A percentile compares a stretch with the other conserved stretches of the same genome.
phyloP scores from a whole-genome alignment of 2,888 invertebrate species.

The Cantharis rufa region DNA sequence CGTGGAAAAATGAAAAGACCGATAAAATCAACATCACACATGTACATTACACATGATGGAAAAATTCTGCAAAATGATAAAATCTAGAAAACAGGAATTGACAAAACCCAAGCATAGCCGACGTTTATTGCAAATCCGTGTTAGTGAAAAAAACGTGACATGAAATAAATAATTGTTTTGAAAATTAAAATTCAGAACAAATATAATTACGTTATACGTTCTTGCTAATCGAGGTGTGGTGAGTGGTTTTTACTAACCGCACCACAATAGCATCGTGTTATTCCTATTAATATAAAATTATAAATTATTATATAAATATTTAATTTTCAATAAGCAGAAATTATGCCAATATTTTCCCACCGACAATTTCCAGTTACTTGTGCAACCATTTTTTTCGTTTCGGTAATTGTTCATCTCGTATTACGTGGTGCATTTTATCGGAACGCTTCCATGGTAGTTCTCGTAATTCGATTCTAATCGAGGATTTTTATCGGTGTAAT shows the following conservation, averaged over 20 bases:
- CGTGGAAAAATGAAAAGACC: background rate
- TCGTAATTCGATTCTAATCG: constrained; percentile 12
- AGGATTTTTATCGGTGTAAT: constrained; percentile 16
- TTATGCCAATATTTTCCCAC: background rate
- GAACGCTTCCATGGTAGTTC: constrained; percentile 25
- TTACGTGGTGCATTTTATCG: constrained; percentile 7
- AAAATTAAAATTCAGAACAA: constrained; percentile 24
- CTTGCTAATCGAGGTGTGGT: constrained; percentile 21
- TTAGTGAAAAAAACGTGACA: constrained; percentile 9
- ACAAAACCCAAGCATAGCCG: background rate
- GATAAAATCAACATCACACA: background rate
- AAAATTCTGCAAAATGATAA: background rate
- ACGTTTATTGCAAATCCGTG: background rate
- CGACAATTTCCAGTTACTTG: background rate
- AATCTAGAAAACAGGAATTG: background rate
- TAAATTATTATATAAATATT: constrained; percentile 23
- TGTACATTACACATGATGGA: background rate
- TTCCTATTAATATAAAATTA: constrained; percentile 19
- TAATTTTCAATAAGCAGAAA: background rate
- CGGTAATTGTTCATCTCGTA: background rate
- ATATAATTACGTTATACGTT: constrained; percentile 25
- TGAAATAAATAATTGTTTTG: background rate
- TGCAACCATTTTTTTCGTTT: background rate
- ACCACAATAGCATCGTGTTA: constrained; percentile 19
- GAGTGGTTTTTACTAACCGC: constrained; percentile 23